Evolutionary conservation across 2,113 vertebrate species (phyloP).

Genomic region (Poicephalus meyeri): DNA sequence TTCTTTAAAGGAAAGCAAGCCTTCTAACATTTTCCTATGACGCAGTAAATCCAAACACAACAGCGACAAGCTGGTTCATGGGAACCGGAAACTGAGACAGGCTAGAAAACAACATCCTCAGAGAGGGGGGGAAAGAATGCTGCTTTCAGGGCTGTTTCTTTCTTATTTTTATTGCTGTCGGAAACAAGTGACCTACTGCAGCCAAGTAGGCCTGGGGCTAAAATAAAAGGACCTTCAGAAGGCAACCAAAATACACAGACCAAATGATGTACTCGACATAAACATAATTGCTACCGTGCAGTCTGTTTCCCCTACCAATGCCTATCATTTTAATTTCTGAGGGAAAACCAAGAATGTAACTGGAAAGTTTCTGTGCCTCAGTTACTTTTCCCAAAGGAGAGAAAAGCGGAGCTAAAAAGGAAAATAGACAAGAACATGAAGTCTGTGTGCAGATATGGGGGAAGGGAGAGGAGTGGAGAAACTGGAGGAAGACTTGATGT

Average conservation of each 20-base stretch:
- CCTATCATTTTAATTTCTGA: slow-evolving; percentile 32
- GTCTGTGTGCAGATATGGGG: background rate
- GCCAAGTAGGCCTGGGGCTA: slow-evolving; percentile 44
- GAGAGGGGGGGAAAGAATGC: background rate
- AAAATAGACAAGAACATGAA: background rate
- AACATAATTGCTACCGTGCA: background rate
- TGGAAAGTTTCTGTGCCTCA: slow-evolving; percentile 14
- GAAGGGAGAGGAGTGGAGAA: background rate
- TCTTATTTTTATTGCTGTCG: slow-evolving; percentile 43
- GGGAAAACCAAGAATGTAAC: slow-evolving; percentile 10
- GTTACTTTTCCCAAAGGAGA: slow-evolving; percentile 12
- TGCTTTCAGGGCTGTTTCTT: background rate
- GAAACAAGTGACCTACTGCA: slow-evolving; percentile 63
- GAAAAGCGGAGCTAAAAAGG: background rate
- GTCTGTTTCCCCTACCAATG: background rate
- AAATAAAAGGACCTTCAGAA: slow-evolving; percentile 54
- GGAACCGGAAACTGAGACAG: slow-evolving; percentile 54
- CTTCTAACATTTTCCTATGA: slow-evolving; percentile 14
- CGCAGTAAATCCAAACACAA: slow-evolving; percentile 7
- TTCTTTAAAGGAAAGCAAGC: background rate
- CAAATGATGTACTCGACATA: slow-evolving; percentile 15
- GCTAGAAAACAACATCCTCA: slow-evolving; percentile 47
- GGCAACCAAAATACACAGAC: slow-evolving; percentile 49
- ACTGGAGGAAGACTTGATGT: background rate
- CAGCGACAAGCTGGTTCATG: slow-evolving; percentile 24